phyloP scores from a whole-genome alignment of 2,113 vertebrate species.

The Clarias gariepinus region DNA sequence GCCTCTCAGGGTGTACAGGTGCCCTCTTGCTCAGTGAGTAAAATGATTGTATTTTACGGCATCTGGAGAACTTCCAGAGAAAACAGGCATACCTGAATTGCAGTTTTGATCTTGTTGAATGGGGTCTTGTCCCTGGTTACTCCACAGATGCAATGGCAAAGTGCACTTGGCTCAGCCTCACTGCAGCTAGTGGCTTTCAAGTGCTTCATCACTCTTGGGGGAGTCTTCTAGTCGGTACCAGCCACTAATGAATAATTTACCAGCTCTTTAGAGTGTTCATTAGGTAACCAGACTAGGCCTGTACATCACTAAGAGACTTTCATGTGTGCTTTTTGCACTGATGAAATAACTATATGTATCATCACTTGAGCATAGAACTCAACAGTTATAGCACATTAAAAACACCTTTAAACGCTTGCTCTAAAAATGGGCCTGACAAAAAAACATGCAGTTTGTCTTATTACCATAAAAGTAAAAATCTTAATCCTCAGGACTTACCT shows the following conservation, averaged over 20 bases:
- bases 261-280: neutral
- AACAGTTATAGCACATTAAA: neutral
- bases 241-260: slow-evolving; percentile 1
- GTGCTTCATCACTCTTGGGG: neutral
- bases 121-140: neutral
- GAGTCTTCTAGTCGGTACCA: neutral
- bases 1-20: neutral
- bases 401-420: neutral
- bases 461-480: neutral
- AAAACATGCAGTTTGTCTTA: neutral
- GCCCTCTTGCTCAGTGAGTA: neutral
- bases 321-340: slow-evolving; percentile 4
- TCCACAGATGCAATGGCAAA: neutral
- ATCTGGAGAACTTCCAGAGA: neutral
- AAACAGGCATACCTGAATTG: neutral
- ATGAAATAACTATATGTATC: neutral
- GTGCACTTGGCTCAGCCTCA: neutral
- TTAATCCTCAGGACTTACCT: neutral
- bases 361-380: neutral
- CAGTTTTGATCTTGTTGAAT: neutral
- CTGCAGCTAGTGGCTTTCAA: neutral
- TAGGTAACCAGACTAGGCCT: neutral
- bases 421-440: neutral
- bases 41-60: neutral
- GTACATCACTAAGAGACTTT: neutral